Conservation (phyloP, 2,797 vertebrate genomes). For the Eleutherodactylus coqui region DNA sequence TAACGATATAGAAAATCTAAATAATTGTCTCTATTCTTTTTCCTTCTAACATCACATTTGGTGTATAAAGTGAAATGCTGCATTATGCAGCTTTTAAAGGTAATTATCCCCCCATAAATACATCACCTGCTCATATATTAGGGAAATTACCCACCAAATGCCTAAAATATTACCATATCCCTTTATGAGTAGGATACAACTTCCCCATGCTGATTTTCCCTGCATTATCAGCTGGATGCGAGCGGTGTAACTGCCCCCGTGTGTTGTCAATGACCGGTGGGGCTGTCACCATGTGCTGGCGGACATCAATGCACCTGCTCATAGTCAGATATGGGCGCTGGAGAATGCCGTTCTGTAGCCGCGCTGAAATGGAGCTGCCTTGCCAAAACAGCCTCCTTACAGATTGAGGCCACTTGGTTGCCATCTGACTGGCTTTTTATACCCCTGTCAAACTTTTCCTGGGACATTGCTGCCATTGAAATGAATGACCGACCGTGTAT, state of each 20-base stretch:
- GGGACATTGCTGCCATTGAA: neutral
- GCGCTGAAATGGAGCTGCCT: too few species aligned
- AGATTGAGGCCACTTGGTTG: too few species aligned
- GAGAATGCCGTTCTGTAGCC: too few species aligned
- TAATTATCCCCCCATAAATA: neutral
- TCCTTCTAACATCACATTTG: neutral
- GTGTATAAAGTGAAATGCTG: neutral
- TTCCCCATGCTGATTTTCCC: too few species aligned
- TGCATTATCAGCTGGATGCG: neutral
- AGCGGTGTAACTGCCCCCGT: neutral
- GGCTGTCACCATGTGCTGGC: neutral
- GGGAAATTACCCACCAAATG: neutral
- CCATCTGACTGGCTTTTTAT: too few species aligned
- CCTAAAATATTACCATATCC: neutral
- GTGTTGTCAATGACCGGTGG: neutral
- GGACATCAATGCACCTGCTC: too few species aligned
- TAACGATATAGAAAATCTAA: neutral
- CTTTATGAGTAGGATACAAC: neutral
- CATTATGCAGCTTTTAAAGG: neutral
- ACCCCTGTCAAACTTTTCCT: too few species aligned
- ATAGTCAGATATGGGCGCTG: too few species aligned
- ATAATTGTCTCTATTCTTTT: neutral
- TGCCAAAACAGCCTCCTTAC: too few species aligned
- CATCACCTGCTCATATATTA: neutral
- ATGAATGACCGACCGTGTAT: neutral